These are phyloP conservation scores for Campoplex nolae DNA, from an alignment of 2,888 invertebrate genomes.

Conservation along the genomic window DNA sequence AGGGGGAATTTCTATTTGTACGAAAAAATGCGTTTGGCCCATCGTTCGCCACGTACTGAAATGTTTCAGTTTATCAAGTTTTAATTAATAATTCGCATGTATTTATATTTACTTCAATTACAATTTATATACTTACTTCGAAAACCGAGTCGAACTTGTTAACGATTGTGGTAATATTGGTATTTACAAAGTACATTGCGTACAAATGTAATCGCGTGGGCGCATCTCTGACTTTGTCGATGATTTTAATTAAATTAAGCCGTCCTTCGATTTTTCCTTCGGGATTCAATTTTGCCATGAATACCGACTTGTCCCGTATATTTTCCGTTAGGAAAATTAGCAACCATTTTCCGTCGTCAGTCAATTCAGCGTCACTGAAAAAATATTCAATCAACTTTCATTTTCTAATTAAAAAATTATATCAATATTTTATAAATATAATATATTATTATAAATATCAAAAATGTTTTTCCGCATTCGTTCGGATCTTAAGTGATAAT, in stretches of 20 bases:
- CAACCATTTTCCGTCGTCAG: constrained; percentile 96
- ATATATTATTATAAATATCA: too few species aligned
- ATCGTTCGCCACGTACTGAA: constrained; percentile 95
- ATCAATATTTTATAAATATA: too few species aligned
- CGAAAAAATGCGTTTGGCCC: constrained; percentile 93
- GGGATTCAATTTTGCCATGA: constrained; percentile 91
- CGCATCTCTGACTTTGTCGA: constrained; percentile 93
- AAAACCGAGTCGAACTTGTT: too few species aligned
- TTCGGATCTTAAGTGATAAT: too few species aligned
- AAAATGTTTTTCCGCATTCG: too few species aligned
- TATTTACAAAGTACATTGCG: too few species aligned
- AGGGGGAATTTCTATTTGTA: constrained; percentile 97
- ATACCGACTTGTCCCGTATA: constrained; percentile 96
- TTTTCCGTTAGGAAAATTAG: constrained; percentile 93
- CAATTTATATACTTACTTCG: too few species aligned
- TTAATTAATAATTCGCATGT: too few species aligned
- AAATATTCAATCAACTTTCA: background rate
- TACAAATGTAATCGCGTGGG: too few species aligned
- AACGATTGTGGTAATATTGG: too few species aligned
- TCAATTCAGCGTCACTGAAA: constrained; percentile 92
- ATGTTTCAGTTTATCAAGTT: constrained; percentile 70
- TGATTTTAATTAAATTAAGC: constrained; percentile 91
- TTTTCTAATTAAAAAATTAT: too few species aligned
- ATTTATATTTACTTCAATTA: constrained; percentile 88
- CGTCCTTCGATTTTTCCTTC: constrained; percentile 88